These are phyloP conservation scores for Hippocampus mohnikei DNA, from an alignment of 2,113 vertebrate genomes.

Conservation along the genomic window DNA sequence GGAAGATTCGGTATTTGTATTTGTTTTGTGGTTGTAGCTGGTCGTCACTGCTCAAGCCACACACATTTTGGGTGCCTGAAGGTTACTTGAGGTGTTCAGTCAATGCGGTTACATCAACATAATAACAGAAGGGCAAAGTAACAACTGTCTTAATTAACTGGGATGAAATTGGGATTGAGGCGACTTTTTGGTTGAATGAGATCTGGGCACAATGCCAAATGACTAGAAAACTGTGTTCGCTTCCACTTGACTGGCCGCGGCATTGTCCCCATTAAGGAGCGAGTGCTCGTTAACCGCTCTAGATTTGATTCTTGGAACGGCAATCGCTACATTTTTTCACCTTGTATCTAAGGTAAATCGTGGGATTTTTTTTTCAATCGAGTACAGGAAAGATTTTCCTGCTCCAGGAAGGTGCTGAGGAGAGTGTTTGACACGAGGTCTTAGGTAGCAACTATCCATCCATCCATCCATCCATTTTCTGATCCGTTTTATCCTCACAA, in stretches of 20 bases:
- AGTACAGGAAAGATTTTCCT: conserved; percentile 1
- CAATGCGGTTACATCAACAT: conserved; percentile 39
- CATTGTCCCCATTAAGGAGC: conserved; percentile 84
- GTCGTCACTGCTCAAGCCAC: too few species aligned
- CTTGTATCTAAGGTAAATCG: conserved; percentile 81
- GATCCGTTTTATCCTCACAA: too few species aligned
- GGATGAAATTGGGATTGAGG: conserved; percentile 81
- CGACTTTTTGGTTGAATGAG: conserved; percentile 93
- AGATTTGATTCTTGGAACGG: conserved; percentile 95
- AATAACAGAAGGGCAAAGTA: conserved; percentile 73
- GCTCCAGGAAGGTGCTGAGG: background rate
- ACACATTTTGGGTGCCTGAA: too few species aligned
- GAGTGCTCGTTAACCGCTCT: conserved; percentile 81
- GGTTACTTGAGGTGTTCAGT: too few species aligned
- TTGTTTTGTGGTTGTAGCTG: too few species aligned
- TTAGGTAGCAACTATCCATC: conserved; percentile 57
- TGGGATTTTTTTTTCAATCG: background rate
- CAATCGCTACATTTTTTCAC: conserved; percentile 84
- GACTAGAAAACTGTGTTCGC: conserved; percentile 87
- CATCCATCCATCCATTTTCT: too few species aligned
- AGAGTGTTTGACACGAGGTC: conserved; percentile 63
- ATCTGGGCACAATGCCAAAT: conserved; percentile 95
- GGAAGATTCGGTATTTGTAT: too few species aligned
- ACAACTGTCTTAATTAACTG: conserved; percentile 79
- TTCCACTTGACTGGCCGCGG: conserved; percentile 85